Base-by-base conservation (phyloP, 2,113 vertebrate genomes). In the Greenwoodochromis staneri region DNA sequence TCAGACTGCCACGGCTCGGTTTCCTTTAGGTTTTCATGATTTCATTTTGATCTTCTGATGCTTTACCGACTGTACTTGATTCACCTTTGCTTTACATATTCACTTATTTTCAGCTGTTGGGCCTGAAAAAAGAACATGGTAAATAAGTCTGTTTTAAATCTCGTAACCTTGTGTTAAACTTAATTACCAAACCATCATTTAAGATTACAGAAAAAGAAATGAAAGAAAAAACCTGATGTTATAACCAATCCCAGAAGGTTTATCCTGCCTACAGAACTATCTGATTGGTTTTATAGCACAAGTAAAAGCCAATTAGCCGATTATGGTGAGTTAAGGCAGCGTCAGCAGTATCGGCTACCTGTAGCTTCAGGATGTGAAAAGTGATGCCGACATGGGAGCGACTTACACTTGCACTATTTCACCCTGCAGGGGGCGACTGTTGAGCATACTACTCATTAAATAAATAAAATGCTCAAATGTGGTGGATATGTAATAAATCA, bases 161-260 rank as follows among this genome's bases (percentile, higher is more conserved):
- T n/a, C 19, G 1, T 21, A 36, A 36, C 0, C n/a, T 71, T 1
- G 36, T 42, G n/a, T 42, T 71, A 71, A 24, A 16, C 34, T 5
- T 40, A 40, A 69, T 14, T 24, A 40, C 12, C n/a, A 42, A 2
- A 42, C n/a, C n/a, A 40, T 71, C 63, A n/a, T 69, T 69, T 69
- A 69, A 21, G 7, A 69, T 71, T 40, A 21, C 8, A 71, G 34
- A 42, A 9, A 42, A 71, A 71, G 3, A 34, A 34, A 31, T 4
- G 54, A 57, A 14, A 57, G 31, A 36, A 69, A 40, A 69, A 9
- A n/a, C 1, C 59, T 63, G 31, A 12, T 66, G 8, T 40, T 71
- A 24, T 42, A 40, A 71, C n/a, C 36, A 71, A 71, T 71, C 66
- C 1, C 36, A 71, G 63, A 40, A 24, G 36, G n/a, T 71, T 71